A percentile compares a stretch with the other conserved stretches of the same genome.
Evolutionary conservation across 2,888 invertebrate species (phyloP).

Genomic region (Gortyna flavago): DNA sequence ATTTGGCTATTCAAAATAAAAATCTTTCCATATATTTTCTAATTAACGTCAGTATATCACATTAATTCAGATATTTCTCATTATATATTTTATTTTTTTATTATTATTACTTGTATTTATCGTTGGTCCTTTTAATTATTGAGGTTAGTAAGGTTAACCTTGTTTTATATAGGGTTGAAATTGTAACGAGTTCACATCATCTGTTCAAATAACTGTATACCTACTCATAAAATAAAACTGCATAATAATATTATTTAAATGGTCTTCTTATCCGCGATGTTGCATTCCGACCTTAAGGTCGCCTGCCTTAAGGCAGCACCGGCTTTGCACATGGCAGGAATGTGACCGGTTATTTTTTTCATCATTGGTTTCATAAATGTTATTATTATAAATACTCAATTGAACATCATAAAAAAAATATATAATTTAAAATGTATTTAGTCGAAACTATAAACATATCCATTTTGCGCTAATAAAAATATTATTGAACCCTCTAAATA

Average conservation of each 20-base stretch:
- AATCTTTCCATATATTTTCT: no score
- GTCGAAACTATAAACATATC: background rate
- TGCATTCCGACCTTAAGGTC: slow-evolving; percentile 5
- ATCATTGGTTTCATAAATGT: slow-evolving; percentile 12
- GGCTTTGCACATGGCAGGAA: slow-evolving; percentile 18
- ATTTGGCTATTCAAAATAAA: no score
- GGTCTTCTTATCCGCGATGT: slow-evolving; percentile 19
- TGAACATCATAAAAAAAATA: background rate
- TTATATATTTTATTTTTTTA: no score
- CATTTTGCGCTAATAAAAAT: background rate
- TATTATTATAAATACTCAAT: background rate
- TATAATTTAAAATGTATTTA: background rate
- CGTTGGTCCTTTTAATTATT: background rate
- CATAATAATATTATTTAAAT: slow-evolving; percentile 5
- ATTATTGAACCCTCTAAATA: background rate
- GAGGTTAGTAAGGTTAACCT: background rate
- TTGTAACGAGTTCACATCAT: background rate
- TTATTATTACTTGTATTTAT: background rate
- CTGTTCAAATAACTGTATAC: background rate
- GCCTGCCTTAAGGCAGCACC: background rate
- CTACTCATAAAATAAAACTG: slow-evolving; percentile 8
- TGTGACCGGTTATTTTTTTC: slow-evolving; percentile 37
- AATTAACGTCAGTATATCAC: no score
- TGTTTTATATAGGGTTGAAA: background rate
- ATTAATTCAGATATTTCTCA: background rate